These are phyloP conservation scores for Leptocoma aspasia DNA, from an alignment of 2,113 vertebrate genomes.

Conservation along the genomic window DNA sequence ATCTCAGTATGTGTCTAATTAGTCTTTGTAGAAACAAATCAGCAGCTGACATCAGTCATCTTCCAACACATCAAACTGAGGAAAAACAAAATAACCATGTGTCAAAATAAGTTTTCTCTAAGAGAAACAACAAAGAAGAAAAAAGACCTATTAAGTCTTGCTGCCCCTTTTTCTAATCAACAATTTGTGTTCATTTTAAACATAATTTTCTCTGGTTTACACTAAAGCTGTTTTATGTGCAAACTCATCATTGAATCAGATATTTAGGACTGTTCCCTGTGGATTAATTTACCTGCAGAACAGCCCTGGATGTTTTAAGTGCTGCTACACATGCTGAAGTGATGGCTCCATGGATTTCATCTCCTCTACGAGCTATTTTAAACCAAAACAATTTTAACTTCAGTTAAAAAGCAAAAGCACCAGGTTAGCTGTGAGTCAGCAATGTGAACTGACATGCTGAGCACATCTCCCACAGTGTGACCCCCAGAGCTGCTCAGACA, in stretches of 20 bases:
- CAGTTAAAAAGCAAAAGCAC: neutral
- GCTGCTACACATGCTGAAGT: neutral
- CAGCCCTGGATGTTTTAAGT: neutral
- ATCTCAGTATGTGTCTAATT: neutral
- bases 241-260: neutral
- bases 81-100: neutral
- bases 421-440: neutral
- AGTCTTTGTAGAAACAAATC: neutral
- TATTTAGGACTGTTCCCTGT: slow-evolving; percentile 13
- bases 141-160: neutral
- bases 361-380: neutral
- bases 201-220: neutral
- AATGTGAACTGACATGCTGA: rapidly evolving
- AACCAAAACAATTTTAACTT: neutral
- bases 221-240: neutral
- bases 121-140: neutral
- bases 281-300: slow-evolving; percentile 32
- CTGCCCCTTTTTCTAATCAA: neutral
- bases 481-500: neutral
- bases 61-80: neutral
- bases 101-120: neutral
- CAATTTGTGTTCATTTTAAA: neutral
- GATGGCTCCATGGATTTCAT: neutral
- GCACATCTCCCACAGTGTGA: rapidly evolving
- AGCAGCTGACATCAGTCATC: neutral